Evolutionary conservation across 2,797 vertebrate genomes (phyloP).

Genomic region (Lateolabrax maculatus): DNA sequence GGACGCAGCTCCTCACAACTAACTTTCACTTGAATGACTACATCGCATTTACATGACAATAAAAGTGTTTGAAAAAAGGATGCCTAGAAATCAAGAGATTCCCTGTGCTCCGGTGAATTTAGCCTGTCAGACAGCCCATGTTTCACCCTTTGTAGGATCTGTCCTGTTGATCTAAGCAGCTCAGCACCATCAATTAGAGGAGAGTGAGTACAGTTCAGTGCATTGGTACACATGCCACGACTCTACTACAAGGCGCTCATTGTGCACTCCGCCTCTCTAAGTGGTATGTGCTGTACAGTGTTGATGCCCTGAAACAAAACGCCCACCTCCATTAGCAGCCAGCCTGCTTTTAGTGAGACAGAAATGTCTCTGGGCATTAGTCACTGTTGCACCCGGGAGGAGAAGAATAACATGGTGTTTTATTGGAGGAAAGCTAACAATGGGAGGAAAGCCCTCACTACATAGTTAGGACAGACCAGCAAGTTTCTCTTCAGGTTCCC

Average conservation of each 20-base stretch:
- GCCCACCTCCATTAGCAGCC: slow-evolving; percentile 81
- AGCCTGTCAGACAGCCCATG: slow-evolving; percentile 61
- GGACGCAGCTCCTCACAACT: slow-evolving; percentile 4
- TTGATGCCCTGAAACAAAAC: slow-evolving; percentile 77
- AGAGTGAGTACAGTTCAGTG: slow-evolving; percentile 77
- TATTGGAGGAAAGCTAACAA: slow-evolving; percentile 85
- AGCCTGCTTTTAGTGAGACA: slow-evolving; percentile 73
- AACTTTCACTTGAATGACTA: slow-evolving; percentile 30
- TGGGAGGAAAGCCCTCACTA: slow-evolving; percentile 83
- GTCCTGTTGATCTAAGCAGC: slow-evolving; percentile 75
- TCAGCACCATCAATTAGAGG: slow-evolving; percentile 80
- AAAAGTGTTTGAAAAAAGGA: slow-evolving; percentile 33
- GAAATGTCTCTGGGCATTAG: slow-evolving; percentile 78
- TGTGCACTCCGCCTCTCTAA: slow-evolving; percentile 80
- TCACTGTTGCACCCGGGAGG: slow-evolving; percentile 79
- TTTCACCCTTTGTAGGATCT: slow-evolving; percentile 70
- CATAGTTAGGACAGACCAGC: slow-evolving; percentile 59
- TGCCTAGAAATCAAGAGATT: slow-evolving; percentile 43
- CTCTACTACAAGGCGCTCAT: slow-evolving; percentile 81
- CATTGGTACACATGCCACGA: slow-evolving; percentile 78
- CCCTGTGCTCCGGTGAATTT: slow-evolving; percentile 26
- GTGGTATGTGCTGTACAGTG: slow-evolving; percentile 78
- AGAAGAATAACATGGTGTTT: slow-evolving; percentile 80
- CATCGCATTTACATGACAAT: slow-evolving; percentile 63
- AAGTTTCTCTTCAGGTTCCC: slow-evolving; percentile 71